Evolutionary conservation across 2,888 invertebrate genomes (phyloP), one percentile per base, ranked within the genome.

Genomic region (Hofmannophila pseudospretella): DNA sequence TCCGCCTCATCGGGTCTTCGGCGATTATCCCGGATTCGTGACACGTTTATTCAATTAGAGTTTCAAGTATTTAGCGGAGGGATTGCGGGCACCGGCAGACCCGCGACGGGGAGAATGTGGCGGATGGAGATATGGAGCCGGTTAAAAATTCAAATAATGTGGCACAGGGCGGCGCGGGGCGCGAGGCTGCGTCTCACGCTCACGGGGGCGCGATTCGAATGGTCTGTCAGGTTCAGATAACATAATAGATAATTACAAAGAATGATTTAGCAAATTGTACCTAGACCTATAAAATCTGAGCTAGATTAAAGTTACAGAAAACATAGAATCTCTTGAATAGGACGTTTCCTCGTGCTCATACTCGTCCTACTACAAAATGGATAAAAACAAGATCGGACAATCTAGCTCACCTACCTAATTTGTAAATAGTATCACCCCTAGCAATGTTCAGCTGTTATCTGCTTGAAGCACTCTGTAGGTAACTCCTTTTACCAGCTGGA

Each of bases 11-110:
- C 54, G 61, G 51, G 33, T 45, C 54, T 45, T 55, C 58, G 54
- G 50, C 67, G 69, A 72, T 72, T 62, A 68, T 67, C 64, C 56
- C 47, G 60, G 52, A 66, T 66, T 61, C 62, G 56, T 57, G 66
- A 75, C 74, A 75, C 74, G 75, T 68, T 72, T 74, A 74, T 74
- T 73, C 74, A 75, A 75, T 74, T 75, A 75, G 73, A 69, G 57
- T 62, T 66, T 56, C 58, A 64, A 71, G 71, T 71, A 70, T 71
- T 71, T 68, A 69, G 66, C 64, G 62, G 59, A 40, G 36, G 51
- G 49, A 7, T 5, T 16, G 22, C 9, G 39, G 29, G 5, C 7
- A 2, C 5, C 7, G 8, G 22, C 2, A 8, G 2, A 2, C 22
- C 8, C 2, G 22, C 7, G 22, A 22, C 14, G 29, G 12, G 25